Evolutionary conservation across 1,140 invertebrate genomes (phyloP), one percentile per base, ranked within the genome.

Genomic region (Leptopilina clavipes): DNA sequence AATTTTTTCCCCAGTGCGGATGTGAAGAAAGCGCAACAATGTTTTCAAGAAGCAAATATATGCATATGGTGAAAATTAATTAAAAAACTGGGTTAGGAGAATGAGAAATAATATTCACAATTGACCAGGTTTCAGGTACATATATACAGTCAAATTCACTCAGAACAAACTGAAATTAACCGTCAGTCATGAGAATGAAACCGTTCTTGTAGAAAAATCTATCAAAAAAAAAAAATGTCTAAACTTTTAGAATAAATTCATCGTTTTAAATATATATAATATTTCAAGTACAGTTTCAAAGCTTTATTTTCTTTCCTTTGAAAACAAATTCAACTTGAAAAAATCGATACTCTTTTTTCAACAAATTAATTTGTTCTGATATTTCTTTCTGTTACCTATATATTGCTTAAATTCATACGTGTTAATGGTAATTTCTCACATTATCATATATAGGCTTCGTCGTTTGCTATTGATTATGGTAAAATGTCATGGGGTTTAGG

Each of bases 31-130:
- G 59, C 25, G 19, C 59, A 65, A 65, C 59, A 31, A 12, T 65
- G 56, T 31, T 31, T 25, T 14, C 25, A 52, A n/a, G n/a, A n/a
- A 17, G 59, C 14, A 65, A 65, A 65, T 18, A n/a, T 31, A 19
- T 65, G 59, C 59, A 65, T 31, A n/a, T 65, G 59, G 59, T 31
- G 59, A 31, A n/a, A 65, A 65, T 31, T 1, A 65, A 65, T 65
- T n/a, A 11, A 65, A 25, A 37, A 31, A 31, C 14, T 31, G 59
- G 22, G 19, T 14, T 31, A 65, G 22, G 59, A 37, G 25, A 31
- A 65, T 65, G 19, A 37, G 31, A 65, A 17, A 3, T 65, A 31
- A 54, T 8, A 65, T 65, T 31, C 59, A 65, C 59, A 5, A 10
- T 19, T 65, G 19, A 25, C 10, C 1, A 59, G 54, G 6, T 59